phyloP scores from a whole-genome alignment of 2,113 vertebrate genomes.

The Addax nasomaculatus region DNA sequence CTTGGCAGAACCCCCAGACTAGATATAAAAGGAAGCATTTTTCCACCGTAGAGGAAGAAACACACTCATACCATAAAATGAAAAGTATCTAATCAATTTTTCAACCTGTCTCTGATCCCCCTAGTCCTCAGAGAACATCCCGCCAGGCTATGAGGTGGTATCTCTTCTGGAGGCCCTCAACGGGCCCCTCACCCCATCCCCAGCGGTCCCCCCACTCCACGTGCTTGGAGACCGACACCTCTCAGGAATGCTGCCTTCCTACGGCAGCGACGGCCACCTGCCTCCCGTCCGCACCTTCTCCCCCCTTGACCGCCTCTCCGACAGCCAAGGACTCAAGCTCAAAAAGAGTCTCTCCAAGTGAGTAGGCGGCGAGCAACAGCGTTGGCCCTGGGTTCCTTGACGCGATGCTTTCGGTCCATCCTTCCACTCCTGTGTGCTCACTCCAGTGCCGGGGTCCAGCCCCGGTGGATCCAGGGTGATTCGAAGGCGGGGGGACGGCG shows the following conservation, averaged over 20 bases:
- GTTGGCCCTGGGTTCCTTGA: no score
- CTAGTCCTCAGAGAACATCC: constrained; percentile 95
- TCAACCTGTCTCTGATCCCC: constrained; percentile 22
- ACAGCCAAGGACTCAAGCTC: constrained; percentile 86
- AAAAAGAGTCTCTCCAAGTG: constrained; percentile 94
- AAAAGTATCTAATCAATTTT: neutral
- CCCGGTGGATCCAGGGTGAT: no score
- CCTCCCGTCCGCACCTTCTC: constrained; percentile 84
- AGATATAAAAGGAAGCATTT: neutral
- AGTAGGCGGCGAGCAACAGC: constrained; percentile 18
- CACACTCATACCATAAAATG: neutral
- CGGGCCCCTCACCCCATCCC: constrained; percentile 90
- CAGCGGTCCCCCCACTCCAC: constrained; percentile 82
- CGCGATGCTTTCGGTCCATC: accelerated
- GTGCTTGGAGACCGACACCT: constrained; percentile 83
- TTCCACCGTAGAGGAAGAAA: neutral
- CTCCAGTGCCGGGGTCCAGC: no score
- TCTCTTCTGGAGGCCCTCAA: constrained; percentile 97
- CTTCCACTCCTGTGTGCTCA: neutral
- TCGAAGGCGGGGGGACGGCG: no score
- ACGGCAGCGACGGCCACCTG: constrained; percentile 85
- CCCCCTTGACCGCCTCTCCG: constrained; percentile 86
- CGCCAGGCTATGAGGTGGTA: constrained; percentile 93
- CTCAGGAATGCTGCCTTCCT: constrained; percentile 85
- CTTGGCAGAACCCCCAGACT: neutral